A percentile compares a stretch with the other conserved stretches of the same genome.
phyloP scores from a whole-genome alignment of 2,113 vertebrate species.

The Euleptes europaea region DNA sequence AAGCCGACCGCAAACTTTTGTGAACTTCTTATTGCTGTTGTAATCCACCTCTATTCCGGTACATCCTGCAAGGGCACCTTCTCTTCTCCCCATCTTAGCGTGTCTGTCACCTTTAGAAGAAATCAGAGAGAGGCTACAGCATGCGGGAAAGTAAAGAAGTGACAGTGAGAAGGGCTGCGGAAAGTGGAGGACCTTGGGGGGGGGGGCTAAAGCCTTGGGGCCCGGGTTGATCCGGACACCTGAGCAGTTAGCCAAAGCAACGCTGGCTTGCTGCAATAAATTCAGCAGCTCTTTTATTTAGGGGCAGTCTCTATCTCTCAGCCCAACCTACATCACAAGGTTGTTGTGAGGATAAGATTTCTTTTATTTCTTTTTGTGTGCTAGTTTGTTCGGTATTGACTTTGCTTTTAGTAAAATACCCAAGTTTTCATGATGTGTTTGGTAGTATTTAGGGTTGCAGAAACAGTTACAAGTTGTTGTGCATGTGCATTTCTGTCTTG shows the following conservation, averaged over 20 bases:
- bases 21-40: conserved; percentile 7
- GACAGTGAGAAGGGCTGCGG: no score
- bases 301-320: no score
- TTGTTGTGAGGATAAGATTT: not conserved
- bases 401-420: not conserved
- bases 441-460: no score
- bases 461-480: no score
- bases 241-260: no score
- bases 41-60: conserved; percentile 6
- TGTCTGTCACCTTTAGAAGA: not conserved
- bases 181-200: no score
- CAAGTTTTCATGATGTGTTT: no score
- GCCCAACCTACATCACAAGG: no score
- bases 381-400: not conserved
- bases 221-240: no score
- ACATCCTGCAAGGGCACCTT: not conserved
- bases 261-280: no score
- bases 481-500: not conserved
- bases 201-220: no score
- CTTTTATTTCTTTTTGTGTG: not conserved
- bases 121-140: not conserved
- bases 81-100: not conserved
- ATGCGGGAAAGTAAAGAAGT: not conserved
- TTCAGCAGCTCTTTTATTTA: no score
- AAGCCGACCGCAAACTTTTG: not conserved